Percentiles rank a stretch among this genome's conserved stretches.
Evolutionary conservation across 2,888 invertebrate species (phyloP).

Genomic region (Seira sanloemensis): DNA sequence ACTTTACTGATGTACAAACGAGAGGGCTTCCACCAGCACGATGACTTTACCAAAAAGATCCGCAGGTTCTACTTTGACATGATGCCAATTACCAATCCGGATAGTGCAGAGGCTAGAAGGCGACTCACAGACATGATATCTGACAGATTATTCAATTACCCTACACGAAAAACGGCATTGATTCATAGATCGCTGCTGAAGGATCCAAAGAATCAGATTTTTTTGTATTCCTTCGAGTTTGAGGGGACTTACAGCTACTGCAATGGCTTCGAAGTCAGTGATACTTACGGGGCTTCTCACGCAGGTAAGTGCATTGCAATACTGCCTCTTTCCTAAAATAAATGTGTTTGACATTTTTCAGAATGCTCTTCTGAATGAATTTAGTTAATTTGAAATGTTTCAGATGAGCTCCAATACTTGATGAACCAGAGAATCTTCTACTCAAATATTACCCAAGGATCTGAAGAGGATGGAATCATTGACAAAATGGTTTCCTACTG

Average conservation of each 20-base stretch:
- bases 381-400: not conserved
- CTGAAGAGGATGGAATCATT: conserved; percentile 55
- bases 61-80: conserved; percentile 63
- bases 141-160: conserved; percentile 77
- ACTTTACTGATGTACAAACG: conserved; percentile 55
- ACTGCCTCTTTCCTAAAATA: not conserved
- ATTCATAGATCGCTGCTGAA: conserved; percentile 40
- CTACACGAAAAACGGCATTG: conserved; percentile 42
- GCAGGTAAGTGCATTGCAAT: conserved; percentile 26
- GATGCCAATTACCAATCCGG: conserved; percentile 23
- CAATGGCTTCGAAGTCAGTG: conserved; percentile 61
- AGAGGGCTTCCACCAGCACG: conserved; percentile 38
- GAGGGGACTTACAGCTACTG: conserved; percentile 53
- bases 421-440: conserved; percentile 63
- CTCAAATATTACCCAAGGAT: conserved; percentile 57
- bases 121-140: conserved; percentile 75
- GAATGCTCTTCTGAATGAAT: not conserved
- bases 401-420: conserved; percentile 65
- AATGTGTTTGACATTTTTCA: too few relatives aligned
- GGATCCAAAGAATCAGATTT: conserved; percentile 52
- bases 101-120: conserved; percentile 43
- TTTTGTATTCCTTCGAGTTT: conserved; percentile 52
- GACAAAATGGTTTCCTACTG: conserved; percentile 59
- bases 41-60: conserved; percentile 48
- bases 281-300: conserved; percentile 56